Conservation (phyloP, 1,140 invertebrate genomes). For the Octopus sinensis region DNA sequence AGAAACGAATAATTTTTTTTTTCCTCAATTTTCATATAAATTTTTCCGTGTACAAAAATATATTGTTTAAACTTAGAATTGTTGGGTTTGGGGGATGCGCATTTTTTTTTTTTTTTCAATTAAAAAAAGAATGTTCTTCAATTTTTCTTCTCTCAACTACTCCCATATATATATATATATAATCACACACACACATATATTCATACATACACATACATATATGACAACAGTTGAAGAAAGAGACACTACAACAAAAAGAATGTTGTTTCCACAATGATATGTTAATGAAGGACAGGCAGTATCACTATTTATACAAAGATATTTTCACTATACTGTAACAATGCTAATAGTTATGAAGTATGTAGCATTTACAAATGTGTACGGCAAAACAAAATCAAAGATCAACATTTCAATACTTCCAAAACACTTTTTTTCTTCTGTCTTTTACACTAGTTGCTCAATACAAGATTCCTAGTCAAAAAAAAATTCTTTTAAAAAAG, state of each 20-base stretch:
- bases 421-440: background rate
- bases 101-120: background rate
- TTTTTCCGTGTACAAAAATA: background rate
- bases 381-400: background rate
- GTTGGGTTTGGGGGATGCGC: background rate
- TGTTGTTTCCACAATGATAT: background rate
- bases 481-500: background rate
- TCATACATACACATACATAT: background rate
- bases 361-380: background rate
- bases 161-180: background rate
- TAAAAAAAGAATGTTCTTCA: background rate
- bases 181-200: background rate
- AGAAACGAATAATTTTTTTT: background rate
- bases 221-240: background rate
- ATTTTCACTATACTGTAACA: background rate
- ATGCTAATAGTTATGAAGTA: background rate
- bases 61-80: background rate
- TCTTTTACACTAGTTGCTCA: background rate
- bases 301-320: background rate
- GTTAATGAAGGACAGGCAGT: background rate
- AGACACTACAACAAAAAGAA: background rate
- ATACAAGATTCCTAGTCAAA: background rate
- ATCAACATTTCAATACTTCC: background rate
- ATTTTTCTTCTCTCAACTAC: background rate
- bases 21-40: background rate